Evolutionary conservation across 2,113 vertebrate genomes (phyloP), one percentile per base, ranked within the genome.

Genomic region (Alosa alosa): DNA sequence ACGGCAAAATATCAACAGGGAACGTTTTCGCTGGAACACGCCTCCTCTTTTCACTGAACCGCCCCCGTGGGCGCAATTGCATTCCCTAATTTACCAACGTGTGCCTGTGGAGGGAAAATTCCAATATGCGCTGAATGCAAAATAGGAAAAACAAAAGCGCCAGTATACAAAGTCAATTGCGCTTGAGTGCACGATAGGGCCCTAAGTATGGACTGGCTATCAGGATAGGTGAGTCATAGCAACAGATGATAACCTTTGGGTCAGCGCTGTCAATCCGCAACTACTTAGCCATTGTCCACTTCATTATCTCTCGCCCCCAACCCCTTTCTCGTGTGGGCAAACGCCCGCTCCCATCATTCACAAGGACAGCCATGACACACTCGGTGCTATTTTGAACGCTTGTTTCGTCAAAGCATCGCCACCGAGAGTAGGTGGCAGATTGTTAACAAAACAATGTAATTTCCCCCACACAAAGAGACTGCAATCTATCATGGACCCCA

Each of bases 401-500:
- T 17, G 25, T 78, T 78, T 78, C 72, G 15, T 36, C 72, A 39
- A 4, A 17, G 36, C 25, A 17, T 31, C 15, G 13, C 10, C 31
- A 39, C 25, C 41, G 41, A 31, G 72, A 31, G 15, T 17, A 5
- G 84, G 83, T 86, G 82, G 86, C 89, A 87, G 91, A 88, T 88
- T 89, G 89, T 92, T 93, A 92, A 93, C 92, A 93, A 94, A 93
- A 93, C 92, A 94, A 93, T 92, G 91, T 90, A 92, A 93, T 94
- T 93, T 93, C 90, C 90, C 85, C 82, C 89, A 22, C 55, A 22
- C 90, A 90, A 90, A 83, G 89, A 86, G 87, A 88, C 89, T 91
- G 91, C 91, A 91, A 94, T 94, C 92, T 90, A 93, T 94, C 93
- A 93, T 84, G 85, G 72, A 89, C 89, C 89, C 86, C 4, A 7